Percentiles rank a stretch among this genome's conserved stretches.
These are phyloP conservation scores for Acestrorhynchus altus DNA, from an alignment of 2,797 vertebrate species.

Conservation along the genomic window DNA sequence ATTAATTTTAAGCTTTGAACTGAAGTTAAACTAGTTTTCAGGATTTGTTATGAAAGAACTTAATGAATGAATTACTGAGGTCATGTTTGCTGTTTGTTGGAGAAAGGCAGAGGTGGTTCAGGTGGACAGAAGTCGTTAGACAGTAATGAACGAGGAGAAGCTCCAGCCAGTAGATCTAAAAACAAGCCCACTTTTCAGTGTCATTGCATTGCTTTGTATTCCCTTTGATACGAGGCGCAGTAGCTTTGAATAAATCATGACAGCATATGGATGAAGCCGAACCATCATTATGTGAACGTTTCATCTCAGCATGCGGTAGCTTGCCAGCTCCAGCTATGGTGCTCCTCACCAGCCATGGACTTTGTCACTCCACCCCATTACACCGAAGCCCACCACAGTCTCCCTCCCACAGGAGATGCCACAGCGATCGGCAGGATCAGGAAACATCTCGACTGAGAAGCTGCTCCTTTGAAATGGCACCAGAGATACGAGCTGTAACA, in stretches of 20 bases:
- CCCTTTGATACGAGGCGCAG: constrained; percentile 45
- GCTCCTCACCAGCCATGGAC: constrained; percentile 25
- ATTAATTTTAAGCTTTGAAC: background rate
- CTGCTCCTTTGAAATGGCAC: too few species aligned
- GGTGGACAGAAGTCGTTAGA: constrained; percentile 6
- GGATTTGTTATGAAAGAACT: too few species aligned
- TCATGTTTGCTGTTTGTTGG: background rate
- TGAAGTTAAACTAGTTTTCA: background rate
- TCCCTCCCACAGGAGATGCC: background rate
- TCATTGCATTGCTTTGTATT: constrained; percentile 27
- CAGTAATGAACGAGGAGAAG: constrained; percentile 9
- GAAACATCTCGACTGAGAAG: background rate
- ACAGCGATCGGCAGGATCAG: background rate
- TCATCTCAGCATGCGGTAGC: constrained; percentile 57
- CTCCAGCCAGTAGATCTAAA: constrained; percentile 5
- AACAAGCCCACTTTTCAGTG: constrained; percentile 33
- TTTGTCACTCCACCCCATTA: constrained; percentile 8
- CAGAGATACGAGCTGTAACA: too few species aligned
- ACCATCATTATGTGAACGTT: constrained; percentile 54
- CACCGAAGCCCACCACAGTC: background rate
- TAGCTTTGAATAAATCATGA: constrained; percentile 58
- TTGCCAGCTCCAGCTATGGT: constrained; percentile 37
- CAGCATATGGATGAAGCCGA: constrained; percentile 47
- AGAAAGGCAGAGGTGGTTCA: constrained; percentile 2
- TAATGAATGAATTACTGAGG: too few species aligned